A percentile compares a stretch with the other conserved stretches of the same genome.
phyloP scores from a whole-genome alignment of 2,888 invertebrate species.

The Drosophila lacicola region DNA sequence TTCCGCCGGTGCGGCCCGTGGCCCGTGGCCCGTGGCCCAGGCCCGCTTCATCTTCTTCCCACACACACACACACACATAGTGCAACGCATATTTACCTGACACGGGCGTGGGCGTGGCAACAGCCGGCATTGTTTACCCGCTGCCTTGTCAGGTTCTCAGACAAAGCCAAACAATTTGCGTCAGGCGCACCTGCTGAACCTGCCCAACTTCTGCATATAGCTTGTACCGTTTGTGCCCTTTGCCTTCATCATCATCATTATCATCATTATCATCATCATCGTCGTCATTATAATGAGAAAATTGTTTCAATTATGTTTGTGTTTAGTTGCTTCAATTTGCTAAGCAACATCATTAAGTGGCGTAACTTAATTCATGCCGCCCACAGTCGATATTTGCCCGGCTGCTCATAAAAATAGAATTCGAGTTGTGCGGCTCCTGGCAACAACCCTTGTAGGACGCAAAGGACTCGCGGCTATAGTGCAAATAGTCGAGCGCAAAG shows the following conservation, averaged over 20 bases:
- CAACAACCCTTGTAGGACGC: conserved; percentile 35
- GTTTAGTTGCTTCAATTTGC: conserved; percentile 81
- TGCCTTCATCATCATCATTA: conserved; percentile 21
- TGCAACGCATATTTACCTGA: conserved; percentile 74
- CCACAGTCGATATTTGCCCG: conserved; percentile 21
- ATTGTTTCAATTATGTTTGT: conserved; percentile 81
- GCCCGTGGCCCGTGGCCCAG: conserved; percentile 2
- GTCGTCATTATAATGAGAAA: conserved; percentile 78
- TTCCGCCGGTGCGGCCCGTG: conserved; percentile 42
- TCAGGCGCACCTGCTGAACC: conserved; percentile 69
- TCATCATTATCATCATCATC: conserved; percentile 37
- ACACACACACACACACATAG: conserved; percentile 23
- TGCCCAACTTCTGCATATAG: conserved; percentile 5
- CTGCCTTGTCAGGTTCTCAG: conserved; percentile 63
- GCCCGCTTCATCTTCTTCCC: conserved; percentile 50
- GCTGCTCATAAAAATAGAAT: conserved; percentile 69
- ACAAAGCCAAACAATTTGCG: conserved; percentile 78
- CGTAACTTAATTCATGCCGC: conserved; percentile 65
- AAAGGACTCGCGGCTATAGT: conserved; percentile 15
- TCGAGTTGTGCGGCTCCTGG: conserved; percentile 43
- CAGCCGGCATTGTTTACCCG: conserved; percentile 70
- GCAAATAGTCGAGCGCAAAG: conserved; percentile 51
- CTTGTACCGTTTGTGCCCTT: conserved; percentile 11
- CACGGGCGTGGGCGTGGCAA: conserved; percentile 57
- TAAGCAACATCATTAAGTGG: conserved; percentile 81